Evolutionary conservation across 2,113 vertebrate genomes (phyloP).

Genomic region (Thamnophis sirtalis): DNA sequence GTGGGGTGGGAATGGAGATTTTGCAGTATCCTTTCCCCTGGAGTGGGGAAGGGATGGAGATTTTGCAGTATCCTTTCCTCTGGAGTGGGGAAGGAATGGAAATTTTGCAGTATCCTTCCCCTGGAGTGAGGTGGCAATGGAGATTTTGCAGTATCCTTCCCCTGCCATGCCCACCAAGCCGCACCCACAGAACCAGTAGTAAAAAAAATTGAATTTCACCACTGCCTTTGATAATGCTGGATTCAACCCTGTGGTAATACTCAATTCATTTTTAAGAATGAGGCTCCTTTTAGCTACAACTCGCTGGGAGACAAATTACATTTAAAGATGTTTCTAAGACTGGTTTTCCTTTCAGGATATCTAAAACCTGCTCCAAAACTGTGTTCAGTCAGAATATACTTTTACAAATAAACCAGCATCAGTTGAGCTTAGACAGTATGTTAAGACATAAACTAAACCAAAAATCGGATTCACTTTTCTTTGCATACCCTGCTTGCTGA

Average conservation of each 20-base stretch:
- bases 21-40: too few relatives aligned
- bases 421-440: neutral
- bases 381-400: neutral
- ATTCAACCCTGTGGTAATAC: neutral
- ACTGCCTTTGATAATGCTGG: neutral
- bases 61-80: too few relatives aligned
- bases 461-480: neutral
- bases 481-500: neutral
- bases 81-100: too few relatives aligned
- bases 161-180: too few relatives aligned
- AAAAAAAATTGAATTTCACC: too few relatives aligned
- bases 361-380: neutral
- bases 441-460: neutral
- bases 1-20: too few relatives aligned
- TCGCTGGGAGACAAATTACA: neutral
- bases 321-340: neutral
- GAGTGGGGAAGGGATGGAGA: too few relatives aligned
- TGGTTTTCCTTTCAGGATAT: neutral
- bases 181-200: too few relatives aligned
- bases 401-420: neutral
- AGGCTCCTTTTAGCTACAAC: neutral
- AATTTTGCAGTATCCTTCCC: too few relatives aligned
- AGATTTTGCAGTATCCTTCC: too few relatives aligned
- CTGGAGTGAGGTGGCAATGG: too few relatives aligned
- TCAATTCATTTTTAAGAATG: neutral